phyloP scores from a whole-genome alignment of 2,113 vertebrate genomes.

The Pelusios castaneus region DNA sequence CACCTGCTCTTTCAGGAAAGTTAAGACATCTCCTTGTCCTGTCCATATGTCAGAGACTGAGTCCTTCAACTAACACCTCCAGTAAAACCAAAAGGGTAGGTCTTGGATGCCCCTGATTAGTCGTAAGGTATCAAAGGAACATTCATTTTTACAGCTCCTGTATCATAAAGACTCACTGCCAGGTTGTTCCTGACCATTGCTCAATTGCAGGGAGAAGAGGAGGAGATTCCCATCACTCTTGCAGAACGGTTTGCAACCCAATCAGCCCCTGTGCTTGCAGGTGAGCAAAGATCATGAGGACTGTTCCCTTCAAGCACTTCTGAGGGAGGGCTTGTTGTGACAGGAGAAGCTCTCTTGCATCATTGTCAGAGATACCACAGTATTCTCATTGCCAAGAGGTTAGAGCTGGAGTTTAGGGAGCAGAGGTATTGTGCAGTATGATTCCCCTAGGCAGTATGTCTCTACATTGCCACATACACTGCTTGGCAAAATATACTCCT shows the following conservation, averaged over 20 bases:
- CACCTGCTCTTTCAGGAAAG: background rate
- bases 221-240: background rate
- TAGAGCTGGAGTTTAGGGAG: too few relatives aligned
- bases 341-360: background rate
- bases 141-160: background rate
- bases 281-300: background rate
- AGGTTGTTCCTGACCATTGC: background rate
- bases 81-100: background rate
- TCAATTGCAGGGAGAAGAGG: background rate
- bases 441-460: too few relatives aligned
- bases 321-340: background rate
- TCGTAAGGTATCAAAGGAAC: background rate
- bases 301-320: background rate
- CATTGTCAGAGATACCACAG: background rate
- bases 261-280: background rate
- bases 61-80: background rate
- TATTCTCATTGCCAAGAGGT: too few relatives aligned
- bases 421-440: too few relatives aligned
- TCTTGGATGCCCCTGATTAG: background rate
- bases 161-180: background rate
- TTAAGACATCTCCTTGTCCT: background rate
- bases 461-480: too few relatives aligned
- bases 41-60: accelerated
- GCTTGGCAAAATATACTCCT: too few relatives aligned
- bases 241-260: background rate